phyloP scores from a whole-genome alignment of 2,113 vertebrate species.

The Catharus fuscescens region DNA sequence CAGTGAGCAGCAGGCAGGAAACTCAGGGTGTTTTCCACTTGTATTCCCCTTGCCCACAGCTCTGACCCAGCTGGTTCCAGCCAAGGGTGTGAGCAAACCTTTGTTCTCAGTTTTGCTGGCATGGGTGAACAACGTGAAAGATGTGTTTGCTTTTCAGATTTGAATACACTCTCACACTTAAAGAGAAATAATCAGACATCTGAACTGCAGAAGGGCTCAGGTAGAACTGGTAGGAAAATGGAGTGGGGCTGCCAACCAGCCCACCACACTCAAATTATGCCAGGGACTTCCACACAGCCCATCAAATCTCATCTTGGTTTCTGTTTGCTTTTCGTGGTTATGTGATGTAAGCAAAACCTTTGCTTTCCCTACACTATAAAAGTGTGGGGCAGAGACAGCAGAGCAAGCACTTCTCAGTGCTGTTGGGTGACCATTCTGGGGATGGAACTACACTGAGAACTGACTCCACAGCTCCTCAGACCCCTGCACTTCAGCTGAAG shows the following conservation, averaged over 20 bases:
- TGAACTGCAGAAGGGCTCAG: neutral
- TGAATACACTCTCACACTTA: neutral
- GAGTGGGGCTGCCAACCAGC: neutral
- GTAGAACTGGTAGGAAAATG: neutral
- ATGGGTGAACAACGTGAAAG: neutral
- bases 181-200: neutral
- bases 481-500: neutral
- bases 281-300: neutral
- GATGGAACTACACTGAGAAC: accelerated
- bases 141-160: slow-evolving; percentile 19
- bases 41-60: neutral
- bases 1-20: neutral
- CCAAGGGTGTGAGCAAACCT: neutral
- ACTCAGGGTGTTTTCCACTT: neutral
- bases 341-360: neutral
- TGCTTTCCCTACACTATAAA: neutral
- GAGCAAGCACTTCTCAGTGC: neutral
- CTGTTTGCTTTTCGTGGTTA: neutral
- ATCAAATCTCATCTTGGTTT: neutral
- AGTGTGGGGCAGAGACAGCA: neutral
- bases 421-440: accelerated
- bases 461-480: neutral
- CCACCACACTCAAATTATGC: accelerated
- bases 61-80: neutral
- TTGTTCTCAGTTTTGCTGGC: neutral